A percentile compares a stretch with the other conserved stretches of the same genome.
Evolutionary conservation across 1,140 invertebrate species (phyloP).

Genomic region (Drosophila nebulosa): DNA sequence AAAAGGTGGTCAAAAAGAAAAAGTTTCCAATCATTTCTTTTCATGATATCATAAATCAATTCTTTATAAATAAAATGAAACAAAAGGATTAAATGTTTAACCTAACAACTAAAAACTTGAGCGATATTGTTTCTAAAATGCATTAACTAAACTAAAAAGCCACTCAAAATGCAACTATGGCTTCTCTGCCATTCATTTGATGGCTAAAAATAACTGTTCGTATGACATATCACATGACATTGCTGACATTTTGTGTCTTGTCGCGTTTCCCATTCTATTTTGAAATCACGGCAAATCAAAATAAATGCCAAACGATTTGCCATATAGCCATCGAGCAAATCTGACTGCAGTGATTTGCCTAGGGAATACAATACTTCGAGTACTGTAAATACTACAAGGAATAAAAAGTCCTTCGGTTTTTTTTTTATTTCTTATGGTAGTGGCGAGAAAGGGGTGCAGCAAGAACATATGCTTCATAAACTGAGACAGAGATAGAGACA

Average conservation of each 20-base stretch:
- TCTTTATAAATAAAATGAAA: too few relatives aligned
- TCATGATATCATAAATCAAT: too few relatives aligned
- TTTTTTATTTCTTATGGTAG: slow-evolving; percentile 28
- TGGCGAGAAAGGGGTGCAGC: slow-evolving; percentile 47
- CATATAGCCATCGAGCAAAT: slow-evolving; percentile 54
- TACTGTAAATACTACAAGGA: background rate
- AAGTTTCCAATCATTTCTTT: too few relatives aligned
- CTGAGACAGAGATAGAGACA: slow-evolving; percentile 12
- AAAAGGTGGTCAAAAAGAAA: too few relatives aligned
- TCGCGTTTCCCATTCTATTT: slow-evolving; percentile 37
- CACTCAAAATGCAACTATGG: background rate
- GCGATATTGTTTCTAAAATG: too few relatives aligned
- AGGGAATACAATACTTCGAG: slow-evolving; percentile 45
- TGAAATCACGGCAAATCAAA: slow-evolving; percentile 73
- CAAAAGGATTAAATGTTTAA: too few relatives aligned
- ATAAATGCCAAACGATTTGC: slow-evolving; percentile 77
- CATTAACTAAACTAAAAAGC: too few relatives aligned
- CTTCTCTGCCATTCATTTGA: background rate
- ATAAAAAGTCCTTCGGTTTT: slow-evolving; percentile 58
- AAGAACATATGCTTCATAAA: slow-evolving; percentile 74
- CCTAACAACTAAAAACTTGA: too few relatives aligned
- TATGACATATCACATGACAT: slow-evolving; percentile 3
- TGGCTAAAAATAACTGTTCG: background rate
- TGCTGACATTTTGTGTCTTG: background rate
- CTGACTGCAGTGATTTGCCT: slow-evolving; percentile 76